These are phyloP conservation scores for Nerophis lumbriciformis DNA, from an alignment of 2,113 vertebrate species.

Conservation along the genomic window DNA sequence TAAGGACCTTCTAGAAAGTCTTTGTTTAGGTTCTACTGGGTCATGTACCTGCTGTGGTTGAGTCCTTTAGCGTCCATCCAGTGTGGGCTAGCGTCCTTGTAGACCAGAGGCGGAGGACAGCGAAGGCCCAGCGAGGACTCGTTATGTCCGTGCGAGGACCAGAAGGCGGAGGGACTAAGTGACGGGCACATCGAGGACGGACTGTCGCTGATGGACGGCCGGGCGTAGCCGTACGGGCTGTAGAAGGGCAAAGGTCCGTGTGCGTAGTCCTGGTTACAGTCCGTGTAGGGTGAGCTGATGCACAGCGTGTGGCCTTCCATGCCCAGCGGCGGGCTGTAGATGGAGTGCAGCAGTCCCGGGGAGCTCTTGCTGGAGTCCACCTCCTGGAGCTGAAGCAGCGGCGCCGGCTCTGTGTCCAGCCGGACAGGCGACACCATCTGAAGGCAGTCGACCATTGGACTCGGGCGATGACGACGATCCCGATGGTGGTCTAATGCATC, in stretches of 20 bases:
- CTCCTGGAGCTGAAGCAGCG: conserved; percentile 76
- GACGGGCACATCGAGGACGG: conserved; percentile 58
- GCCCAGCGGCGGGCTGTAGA: conserved; percentile 73
- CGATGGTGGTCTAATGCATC: conserved; percentile 37
- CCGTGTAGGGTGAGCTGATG: conserved; percentile 82
- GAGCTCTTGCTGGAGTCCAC: conserved; percentile 73
- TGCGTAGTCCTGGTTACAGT: conserved; percentile 74
- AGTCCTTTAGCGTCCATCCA: conserved; percentile 78
- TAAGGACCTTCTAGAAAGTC: background rate
- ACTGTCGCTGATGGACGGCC: conserved; percentile 65
- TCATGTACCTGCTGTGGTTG: conserved; percentile 66
- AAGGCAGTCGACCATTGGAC: background rate
- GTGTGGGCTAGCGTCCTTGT: conserved; percentile 72
- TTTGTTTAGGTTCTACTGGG: background rate
- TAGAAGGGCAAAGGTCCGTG: conserved; percentile 77
- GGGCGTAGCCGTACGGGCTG: conserved; percentile 72
- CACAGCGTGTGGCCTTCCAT: conserved; percentile 78
- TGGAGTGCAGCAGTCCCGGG: conserved; percentile 57
- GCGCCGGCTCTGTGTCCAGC: conserved; percentile 58
- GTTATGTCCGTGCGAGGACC: conserved; percentile 75
- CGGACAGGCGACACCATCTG: conserved; percentile 70
- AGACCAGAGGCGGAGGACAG: conserved; percentile 78
- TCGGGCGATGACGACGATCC: background rate
- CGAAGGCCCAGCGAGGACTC: conserved; percentile 76
- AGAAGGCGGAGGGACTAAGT: conserved; percentile 76